Evolutionary conservation across 2,888 invertebrate species (phyloP).

Genomic region (Lamellibrachia columna): DNA sequence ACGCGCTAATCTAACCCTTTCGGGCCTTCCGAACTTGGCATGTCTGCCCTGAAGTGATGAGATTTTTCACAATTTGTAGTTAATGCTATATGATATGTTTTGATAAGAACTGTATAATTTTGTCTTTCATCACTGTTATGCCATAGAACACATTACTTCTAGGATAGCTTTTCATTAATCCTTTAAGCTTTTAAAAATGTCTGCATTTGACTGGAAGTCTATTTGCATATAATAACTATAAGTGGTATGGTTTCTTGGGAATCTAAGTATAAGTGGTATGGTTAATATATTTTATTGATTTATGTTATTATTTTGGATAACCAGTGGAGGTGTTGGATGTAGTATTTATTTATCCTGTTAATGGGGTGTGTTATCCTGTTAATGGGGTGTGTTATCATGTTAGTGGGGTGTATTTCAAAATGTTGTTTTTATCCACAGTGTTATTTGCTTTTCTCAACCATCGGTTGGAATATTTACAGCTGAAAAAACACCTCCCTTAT

Average conservation of each 20-base stretch:
- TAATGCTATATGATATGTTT: neutral
- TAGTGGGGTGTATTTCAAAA: neutral
- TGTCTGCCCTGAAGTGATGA: neutral
- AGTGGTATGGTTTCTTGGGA: neutral
- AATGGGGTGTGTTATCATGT: too few relatives aligned
- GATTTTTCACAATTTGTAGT: neutral
- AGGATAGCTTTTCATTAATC: neutral
- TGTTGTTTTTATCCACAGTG: neutral
- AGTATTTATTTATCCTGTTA: neutral
- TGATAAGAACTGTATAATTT: neutral
- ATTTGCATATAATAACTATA: neutral
- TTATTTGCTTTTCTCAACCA: neutral
- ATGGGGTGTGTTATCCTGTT: too few relatives aligned
- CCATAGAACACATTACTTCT: neutral
- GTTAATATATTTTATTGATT: neutral
- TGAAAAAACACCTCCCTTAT: neutral
- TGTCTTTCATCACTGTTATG: neutral
- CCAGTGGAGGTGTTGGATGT: neutral
- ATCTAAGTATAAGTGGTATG: neutral
- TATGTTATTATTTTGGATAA: neutral
- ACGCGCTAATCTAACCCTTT: too few relatives aligned
- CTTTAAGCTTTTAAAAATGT: neutral
- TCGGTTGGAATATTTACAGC: neutral
- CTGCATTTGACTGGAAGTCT: neutral
- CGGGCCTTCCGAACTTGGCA: too few relatives aligned